Base-by-base conservation (phyloP, 2,797 vertebrate species). In the Gallirallus australis region DNA sequence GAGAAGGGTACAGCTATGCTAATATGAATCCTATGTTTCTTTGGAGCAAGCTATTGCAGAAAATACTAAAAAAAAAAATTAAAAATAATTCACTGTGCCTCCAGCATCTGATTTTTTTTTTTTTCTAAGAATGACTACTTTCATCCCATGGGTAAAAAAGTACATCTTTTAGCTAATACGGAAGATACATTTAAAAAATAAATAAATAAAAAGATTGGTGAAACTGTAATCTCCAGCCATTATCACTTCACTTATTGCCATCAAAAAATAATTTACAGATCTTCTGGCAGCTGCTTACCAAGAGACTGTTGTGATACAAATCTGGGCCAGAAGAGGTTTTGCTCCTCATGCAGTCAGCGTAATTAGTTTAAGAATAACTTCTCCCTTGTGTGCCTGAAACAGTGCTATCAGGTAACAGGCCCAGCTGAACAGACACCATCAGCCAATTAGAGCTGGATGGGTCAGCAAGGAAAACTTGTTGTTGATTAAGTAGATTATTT, bases 231-330 rank as follows among this genome's bases (percentile, higher is more conserved):
- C 75, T 93, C 79, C 35, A 87, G 48, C 40, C 64, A 89, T 87
- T 96, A 80, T 12, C 84, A 73, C 84, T 95, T 89, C 37, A 73
- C 53, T 89, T 93, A 86, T 63, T 95, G 52, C 28, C 71, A 80
- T 91, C 60, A 77, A 92, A 93, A 93, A 85, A 89, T 77, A 96
- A 93, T 93, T 94, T 93, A 78, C 93, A 88, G 18, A 48, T 81
- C 50, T 90, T 65, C 37, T 87, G 50, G 14, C 79, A 93, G 50
- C 25, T 87, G 39, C 31, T 89, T 73, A 89, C 42, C 30, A 37
- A 54, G 76, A 90, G 82, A 30, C 28, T 71, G 25, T 82, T 70
- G 28, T 77, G 68, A 89, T 72, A 48, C 12, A 71, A 88, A 90
- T 28, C 57, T 88, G 79, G 47, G 45, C 72, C 65, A 86, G 82